Conservation (phyloP, 2,113 vertebrate species). For the Prochilodus magdalenae region DNA sequence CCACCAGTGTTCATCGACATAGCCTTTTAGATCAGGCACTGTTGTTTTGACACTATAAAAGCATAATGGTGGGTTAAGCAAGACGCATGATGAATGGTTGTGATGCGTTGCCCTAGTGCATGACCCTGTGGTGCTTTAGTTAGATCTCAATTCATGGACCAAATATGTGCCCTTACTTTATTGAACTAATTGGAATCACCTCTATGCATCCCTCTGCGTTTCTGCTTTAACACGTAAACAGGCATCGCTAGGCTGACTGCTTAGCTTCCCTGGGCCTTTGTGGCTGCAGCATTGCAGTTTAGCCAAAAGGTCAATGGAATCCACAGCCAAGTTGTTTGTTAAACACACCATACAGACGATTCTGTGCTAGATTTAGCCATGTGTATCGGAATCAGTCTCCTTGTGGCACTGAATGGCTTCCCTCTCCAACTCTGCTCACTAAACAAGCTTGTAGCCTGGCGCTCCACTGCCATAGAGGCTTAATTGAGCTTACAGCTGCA, state of each 20-base stretch:
- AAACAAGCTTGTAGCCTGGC: slow-evolving; percentile 54
- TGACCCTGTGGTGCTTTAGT: no score
- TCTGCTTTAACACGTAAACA: background rate
- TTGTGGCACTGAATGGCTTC: background rate
- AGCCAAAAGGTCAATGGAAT: slow-evolving; percentile 16
- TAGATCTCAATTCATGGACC: no score
- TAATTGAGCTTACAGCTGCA: slow-evolving; percentile 71
- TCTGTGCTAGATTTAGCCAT: slow-evolving; percentile 1
- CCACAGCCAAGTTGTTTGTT: background rate
- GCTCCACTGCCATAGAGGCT: slow-evolving; percentile 59
- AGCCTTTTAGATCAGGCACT: no score
- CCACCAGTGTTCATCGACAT: no score
- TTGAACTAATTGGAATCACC: no score
- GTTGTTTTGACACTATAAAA: no score
- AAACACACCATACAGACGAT: background rate
- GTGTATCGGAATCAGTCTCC: slow-evolving; percentile 5
- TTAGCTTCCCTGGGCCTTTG: background rate
- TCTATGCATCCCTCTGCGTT: no score
- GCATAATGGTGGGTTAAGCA: no score
- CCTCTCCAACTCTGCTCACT: slow-evolving; percentile 26
- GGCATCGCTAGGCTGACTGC: background rate
- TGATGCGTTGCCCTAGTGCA: no score
- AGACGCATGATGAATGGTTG: no score
- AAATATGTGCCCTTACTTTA: no score
- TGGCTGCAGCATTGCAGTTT: background rate